A percentile compares a stretch with the other conserved stretches of the same genome.
phyloP scores from a whole-genome alignment of 2,888 invertebrate genomes.

The Lasioglossum pauxillum region DNA sequence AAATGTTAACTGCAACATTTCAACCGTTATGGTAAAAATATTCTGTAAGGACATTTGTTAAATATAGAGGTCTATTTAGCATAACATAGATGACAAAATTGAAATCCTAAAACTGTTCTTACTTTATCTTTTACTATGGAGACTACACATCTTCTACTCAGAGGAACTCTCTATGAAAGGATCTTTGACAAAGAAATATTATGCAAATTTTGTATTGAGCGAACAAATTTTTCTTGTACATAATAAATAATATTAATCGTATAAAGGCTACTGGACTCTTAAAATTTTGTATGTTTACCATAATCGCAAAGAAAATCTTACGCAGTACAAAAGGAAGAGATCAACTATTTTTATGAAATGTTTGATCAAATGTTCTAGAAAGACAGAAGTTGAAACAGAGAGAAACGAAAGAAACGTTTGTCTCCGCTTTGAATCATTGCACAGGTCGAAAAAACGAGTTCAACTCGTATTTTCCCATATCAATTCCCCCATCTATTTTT shows the following conservation, averaged over 20 bases:
- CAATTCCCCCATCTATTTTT: constrained; percentile 6
- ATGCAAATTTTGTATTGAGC: too few species aligned
- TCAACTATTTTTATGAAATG: neutral
- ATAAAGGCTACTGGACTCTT: too few species aligned
- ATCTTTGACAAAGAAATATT: neutral
- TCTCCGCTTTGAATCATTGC: neutral
- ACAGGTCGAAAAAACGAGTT: neutral
- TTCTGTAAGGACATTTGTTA: neutral
- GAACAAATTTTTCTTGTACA: too few species aligned
- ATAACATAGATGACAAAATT: too few species aligned
- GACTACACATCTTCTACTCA: too few species aligned
- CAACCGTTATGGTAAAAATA: neutral
- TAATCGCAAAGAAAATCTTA: neutral
- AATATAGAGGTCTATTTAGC: too few species aligned
- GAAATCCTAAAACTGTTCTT: too few species aligned
- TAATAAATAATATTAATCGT: too few species aligned
- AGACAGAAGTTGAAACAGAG: neutral
- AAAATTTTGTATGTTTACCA: too few species aligned
- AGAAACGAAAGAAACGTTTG: neutral
- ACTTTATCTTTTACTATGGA: too few species aligned
- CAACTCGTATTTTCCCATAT: constrained; percentile 8
- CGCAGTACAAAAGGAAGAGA: neutral
- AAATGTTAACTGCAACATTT: too few species aligned
- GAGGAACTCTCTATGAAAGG: neutral
- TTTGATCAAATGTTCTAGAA: neutral